These are phyloP conservation scores for Cygnus atratus DNA, from an alignment of 2,113 vertebrate species.

Conservation along the genomic window DNA sequence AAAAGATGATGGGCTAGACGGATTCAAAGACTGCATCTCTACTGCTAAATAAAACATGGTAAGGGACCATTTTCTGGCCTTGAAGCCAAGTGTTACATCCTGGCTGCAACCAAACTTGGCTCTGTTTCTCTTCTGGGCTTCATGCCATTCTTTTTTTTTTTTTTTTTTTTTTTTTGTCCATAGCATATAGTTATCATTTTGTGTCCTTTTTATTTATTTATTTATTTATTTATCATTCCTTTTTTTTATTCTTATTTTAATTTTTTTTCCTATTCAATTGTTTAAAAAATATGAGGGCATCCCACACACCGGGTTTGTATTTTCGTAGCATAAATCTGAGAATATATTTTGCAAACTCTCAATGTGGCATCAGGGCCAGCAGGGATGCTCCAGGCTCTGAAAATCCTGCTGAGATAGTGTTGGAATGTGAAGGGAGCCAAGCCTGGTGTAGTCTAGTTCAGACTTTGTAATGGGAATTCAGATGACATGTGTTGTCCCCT, in stretches of 20 bases:
- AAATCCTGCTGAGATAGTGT: background rate
- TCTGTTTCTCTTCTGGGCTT: background rate
- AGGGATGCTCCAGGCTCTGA: background rate
- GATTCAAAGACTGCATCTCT: background rate
- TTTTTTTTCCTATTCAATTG: background rate
- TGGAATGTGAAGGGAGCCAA: background rate
- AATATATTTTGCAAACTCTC: background rate
- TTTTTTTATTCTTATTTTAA: background rate
- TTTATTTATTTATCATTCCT: too few species aligned
- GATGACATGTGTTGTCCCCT: rapidly evolving
- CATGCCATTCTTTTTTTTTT: background rate
- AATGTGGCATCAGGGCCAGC: background rate
- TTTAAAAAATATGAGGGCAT: background rate
- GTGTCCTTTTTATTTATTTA: too few species aligned
- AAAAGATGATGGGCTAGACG: background rate
- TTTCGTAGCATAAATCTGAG: background rate
- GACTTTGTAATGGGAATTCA: background rate
- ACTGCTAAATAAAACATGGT: background rate
- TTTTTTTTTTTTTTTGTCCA: background rate
- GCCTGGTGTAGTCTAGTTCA: background rate
- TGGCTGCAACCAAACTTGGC: background rate
- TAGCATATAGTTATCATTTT: background rate
- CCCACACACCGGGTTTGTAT: background rate
- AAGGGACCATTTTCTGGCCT: background rate
- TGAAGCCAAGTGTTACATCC: background rate